Evolutionary conservation across 2,113 vertebrate species (phyloP).

Genomic region (Festucalex cinctus): DNA sequence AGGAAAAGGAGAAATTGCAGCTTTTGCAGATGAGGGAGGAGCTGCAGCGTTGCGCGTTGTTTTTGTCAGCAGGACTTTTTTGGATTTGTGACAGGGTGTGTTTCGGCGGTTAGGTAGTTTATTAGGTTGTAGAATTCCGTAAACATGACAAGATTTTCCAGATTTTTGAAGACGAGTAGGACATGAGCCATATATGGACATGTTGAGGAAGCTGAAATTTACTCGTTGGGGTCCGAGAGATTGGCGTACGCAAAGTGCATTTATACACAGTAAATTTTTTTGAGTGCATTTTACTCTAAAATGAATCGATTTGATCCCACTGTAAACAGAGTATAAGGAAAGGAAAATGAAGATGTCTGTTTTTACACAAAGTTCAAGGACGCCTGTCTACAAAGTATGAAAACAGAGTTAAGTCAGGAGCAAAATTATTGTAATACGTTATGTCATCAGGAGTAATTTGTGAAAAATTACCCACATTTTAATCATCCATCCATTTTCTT

Average conservation of each 20-base stretch:
- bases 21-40: slow-evolving; percentile 17
- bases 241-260: too few relatives aligned
- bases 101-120: not conserved
- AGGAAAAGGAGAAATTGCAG: slow-evolving; percentile 45
- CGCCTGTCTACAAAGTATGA: too few relatives aligned
- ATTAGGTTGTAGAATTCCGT: not conserved
- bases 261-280: too few relatives aligned
- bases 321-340: too few relatives aligned
- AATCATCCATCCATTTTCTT: too few relatives aligned
- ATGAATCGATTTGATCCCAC: too few relatives aligned
- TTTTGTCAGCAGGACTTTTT: slow-evolving; percentile 7
- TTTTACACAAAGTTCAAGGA: too few relatives aligned
- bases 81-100: not conserved
- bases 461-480: not conserved
- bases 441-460: not conserved
- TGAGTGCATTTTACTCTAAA: too few relatives aligned
- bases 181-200: not conserved
- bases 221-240: too few relatives aligned
- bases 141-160: not conserved
- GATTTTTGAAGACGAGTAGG: not conserved
- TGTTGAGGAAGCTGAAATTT: too few relatives aligned
- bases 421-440: not conserved
- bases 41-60: slow-evolving; percentile 44
- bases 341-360: too few relatives aligned
- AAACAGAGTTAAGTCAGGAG: not conserved